Evolutionary conservation across 1,140 invertebrate species (phyloP).

Genomic region (Stegodyphus dumicola): DNA sequence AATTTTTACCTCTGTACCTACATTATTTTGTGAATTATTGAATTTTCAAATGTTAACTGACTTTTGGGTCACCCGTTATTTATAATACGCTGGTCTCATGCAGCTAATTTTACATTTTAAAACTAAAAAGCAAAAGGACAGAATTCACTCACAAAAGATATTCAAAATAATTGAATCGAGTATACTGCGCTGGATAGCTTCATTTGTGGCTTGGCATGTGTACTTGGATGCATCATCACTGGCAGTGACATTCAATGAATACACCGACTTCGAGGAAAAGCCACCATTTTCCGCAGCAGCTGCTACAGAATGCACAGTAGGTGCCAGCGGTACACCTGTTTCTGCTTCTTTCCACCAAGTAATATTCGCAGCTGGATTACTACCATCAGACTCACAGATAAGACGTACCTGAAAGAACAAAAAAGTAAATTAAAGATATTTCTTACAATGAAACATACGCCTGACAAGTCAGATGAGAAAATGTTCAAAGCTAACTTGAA

Average conservation of each 20-base stretch:
- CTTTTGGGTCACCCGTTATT: too few relatives aligned
- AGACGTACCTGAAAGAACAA: conserved; percentile 70
- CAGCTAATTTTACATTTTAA: too few relatives aligned
- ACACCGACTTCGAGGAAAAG: conserved; percentile 81
- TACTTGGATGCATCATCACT: conserved; percentile 83
- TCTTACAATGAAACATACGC: too few relatives aligned
- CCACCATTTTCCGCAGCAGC: conserved; percentile 84
- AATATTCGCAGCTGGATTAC: conserved; percentile 90
- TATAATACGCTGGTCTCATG: too few relatives aligned
- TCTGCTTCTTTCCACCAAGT: conserved; percentile 88
- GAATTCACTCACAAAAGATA: conserved; percentile 85
- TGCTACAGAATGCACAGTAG: conserved; percentile 76
- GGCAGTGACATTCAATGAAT: conserved; percentile 85
- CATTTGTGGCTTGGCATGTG: conserved; percentile 91
- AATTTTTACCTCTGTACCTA: too few relatives aligned
- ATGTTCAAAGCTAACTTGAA: too few relatives aligned
- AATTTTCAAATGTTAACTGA: too few relatives aligned
- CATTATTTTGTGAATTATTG: too few relatives aligned
- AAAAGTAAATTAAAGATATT: background rate
- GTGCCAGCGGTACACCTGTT: conserved; percentile 68
- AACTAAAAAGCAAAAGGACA: background rate
- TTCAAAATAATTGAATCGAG: conserved; percentile 87
- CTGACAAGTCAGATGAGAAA: too few relatives aligned
- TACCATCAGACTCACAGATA: conserved; percentile 88
- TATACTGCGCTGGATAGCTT: conserved; percentile 81